phyloP scores from a whole-genome alignment of 2,797 vertebrate genomes.

The Xyrichtys novacula region DNA sequence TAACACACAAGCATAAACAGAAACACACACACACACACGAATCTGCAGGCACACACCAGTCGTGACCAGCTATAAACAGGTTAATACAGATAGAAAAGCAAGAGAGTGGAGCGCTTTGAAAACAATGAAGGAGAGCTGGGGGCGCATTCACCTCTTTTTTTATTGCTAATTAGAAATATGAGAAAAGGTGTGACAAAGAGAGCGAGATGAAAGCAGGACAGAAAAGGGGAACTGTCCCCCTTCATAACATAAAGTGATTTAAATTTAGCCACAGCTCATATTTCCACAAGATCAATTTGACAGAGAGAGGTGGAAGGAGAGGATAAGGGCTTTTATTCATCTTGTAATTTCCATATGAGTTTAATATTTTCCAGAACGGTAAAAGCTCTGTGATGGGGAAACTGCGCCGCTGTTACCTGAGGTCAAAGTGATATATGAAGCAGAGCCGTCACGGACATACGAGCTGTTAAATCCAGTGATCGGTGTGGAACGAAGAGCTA shows the following conservation, averaged over 20 bases:
- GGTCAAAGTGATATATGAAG: conserved; percentile 35
- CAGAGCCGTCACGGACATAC: conserved; percentile 13
- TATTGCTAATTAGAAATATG: conserved; percentile 34
- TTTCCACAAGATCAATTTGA: conserved; percentile 9
- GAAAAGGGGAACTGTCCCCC: not conserved
- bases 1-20: conserved; percentile 25
- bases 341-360: conserved; percentile 25
- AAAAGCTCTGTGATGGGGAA: conserved; percentile 11
- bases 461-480: conserved; percentile 48
- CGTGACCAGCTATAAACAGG: conserved; percentile 23
- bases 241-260: conserved; percentile 2
- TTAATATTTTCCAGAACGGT: conserved; percentile 9
- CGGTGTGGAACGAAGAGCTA: conserved; percentile 5
- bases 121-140: not conserved
- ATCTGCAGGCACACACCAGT: conserved; percentile 10
- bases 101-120: not conserved
- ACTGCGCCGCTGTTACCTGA: conserved; percentile 9
- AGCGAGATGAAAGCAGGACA: not conserved
- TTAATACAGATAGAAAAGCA: conserved; percentile 11
- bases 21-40: conserved; percentile 8
- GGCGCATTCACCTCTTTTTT: conserved; percentile 10
- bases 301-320: conserved; percentile 2
- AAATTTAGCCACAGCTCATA: conserved; percentile 25
- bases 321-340: conserved; percentile 22
- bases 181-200: not conserved